Percentiles rank a stretch among this genome's conserved stretches.
Evolutionary conservation across 2,888 invertebrate species (phyloP).

Genomic region (Agrochola lota): DNA sequence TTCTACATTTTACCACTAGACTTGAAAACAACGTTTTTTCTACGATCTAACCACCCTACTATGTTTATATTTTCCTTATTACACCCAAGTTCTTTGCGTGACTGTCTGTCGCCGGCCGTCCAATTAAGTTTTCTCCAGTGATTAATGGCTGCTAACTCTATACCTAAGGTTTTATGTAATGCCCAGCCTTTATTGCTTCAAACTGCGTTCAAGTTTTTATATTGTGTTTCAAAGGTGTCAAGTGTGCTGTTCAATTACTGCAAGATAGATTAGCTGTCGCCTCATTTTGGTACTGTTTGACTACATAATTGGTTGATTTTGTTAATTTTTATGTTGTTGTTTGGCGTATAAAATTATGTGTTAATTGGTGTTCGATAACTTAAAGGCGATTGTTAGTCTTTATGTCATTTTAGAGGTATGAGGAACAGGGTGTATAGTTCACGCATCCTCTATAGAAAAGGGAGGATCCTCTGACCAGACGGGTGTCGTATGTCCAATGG

Average conservation of each 20-base stretch:
- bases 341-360: background rate
- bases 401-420: background rate
- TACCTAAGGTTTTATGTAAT: constrained; percentile 61
- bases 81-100: constrained; percentile 73
- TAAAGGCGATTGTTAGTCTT: background rate
- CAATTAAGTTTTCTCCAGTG: constrained; percentile 86
- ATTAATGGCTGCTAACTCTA: constrained; percentile 78
- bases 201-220: constrained; percentile 51
- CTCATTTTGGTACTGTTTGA: constrained; percentile 45
- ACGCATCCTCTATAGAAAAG: no score
- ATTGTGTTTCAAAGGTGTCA: constrained; percentile 45
- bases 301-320: constrained; percentile 32
- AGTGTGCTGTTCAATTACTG: constrained; percentile 56
- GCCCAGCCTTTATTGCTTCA: constrained; percentile 54
- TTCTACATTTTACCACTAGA: no score
- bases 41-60: background rate
- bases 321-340: constrained; percentile 8
- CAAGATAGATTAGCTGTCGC: constrained; percentile 49
- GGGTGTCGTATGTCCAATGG: no score
- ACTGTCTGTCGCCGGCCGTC: constrained; percentile 78
- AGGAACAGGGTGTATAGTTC: no score
- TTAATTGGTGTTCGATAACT: background rate
- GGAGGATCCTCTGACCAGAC: no score
- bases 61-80: constrained; percentile 35
- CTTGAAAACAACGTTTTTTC: no score